Evolutionary conservation across 1,140 invertebrate genomes (phyloP).

Genomic region (Drosophila lacertosa): DNA sequence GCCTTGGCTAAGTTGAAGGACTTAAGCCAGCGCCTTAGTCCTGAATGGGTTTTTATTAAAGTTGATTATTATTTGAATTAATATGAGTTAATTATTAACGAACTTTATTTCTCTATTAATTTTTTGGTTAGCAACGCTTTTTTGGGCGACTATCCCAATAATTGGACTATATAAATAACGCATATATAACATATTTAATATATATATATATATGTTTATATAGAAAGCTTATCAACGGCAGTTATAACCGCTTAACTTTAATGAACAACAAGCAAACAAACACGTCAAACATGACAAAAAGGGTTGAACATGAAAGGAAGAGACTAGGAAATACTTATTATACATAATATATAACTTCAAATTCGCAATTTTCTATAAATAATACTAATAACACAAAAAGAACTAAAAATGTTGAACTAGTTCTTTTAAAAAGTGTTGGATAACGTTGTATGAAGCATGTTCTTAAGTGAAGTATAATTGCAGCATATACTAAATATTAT

Average conservation of each 20-base stretch:
- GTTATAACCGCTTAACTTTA: constrained; percentile 37
- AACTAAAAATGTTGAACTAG: no score
- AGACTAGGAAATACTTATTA: no score
- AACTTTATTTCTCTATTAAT: no score
- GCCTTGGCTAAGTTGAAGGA: no score
- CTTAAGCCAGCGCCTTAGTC: neutral
- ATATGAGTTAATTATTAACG: neutral
- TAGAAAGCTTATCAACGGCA: constrained; percentile 26
- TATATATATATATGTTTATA: neutral
- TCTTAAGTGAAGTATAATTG: no score
- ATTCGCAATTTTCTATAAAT: no score
- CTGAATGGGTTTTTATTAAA: neutral
- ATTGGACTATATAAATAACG: constrained; percentile 7
- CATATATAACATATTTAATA: neutral
- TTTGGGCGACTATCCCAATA: constrained; percentile 18
- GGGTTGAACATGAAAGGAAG: neutral
- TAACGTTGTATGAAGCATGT: no score
- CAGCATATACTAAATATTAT: no score
- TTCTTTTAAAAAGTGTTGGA: no score
- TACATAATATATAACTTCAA: no score
- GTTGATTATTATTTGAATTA: constrained; percentile 4
- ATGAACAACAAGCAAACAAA: constrained; percentile 49
- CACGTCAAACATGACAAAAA: constrained; percentile 58
- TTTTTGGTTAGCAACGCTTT: constrained; percentile 1
- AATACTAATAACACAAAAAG: no score